Percentiles rank a stretch among this genome's conserved stretches.
Conservation (phyloP, 1,140 invertebrate species). For the Tribolium madens region DNA sequence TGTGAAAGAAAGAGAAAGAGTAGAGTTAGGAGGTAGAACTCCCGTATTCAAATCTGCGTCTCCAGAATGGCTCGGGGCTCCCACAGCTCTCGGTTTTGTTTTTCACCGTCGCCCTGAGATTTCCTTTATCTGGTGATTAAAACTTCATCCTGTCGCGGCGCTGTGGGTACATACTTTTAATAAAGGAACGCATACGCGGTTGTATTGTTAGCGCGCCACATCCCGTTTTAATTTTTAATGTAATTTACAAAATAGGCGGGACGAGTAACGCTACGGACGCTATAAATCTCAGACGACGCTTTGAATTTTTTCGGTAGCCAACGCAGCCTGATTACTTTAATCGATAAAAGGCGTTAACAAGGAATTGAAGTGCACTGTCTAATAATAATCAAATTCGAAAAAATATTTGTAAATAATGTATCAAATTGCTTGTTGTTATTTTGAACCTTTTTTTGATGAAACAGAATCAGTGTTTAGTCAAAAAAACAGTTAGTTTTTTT, state of each 20-base stretch:
- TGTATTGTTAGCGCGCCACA: conserved; percentile 56
- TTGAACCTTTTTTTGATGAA: no score
- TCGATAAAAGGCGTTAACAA: conserved; percentile 46
- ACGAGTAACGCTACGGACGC: conserved; percentile 7
- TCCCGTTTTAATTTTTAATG: conserved; percentile 63
- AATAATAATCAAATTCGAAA: no score
- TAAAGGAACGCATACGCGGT: conserved; percentile 62
- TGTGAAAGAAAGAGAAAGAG: conserved; percentile 5
- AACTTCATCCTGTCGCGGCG: conserved; percentile 62
- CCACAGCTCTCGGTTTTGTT: conserved; percentile 59
- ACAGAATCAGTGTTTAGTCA: no score
- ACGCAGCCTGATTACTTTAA: conserved; percentile 57
- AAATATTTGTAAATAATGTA: no score
- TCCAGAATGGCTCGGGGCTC: conserved; percentile 47
- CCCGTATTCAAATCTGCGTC: conserved; percentile 43
- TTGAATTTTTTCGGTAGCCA: conserved; percentile 10
- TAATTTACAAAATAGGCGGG: conserved; percentile 62
- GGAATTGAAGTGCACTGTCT: no score
- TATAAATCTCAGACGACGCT: conserved; percentile 25
- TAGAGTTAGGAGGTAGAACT: neutral
- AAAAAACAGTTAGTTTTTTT: no score
- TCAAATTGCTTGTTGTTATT: no score
- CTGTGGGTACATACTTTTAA: conserved; percentile 63
- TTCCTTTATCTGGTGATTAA: conserved; percentile 64
- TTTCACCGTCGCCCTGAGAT: conserved; percentile 62